phyloP scores from a whole-genome alignment of 1,140 invertebrate genomes.

The Pseudomyrmex sp. region DNA sequence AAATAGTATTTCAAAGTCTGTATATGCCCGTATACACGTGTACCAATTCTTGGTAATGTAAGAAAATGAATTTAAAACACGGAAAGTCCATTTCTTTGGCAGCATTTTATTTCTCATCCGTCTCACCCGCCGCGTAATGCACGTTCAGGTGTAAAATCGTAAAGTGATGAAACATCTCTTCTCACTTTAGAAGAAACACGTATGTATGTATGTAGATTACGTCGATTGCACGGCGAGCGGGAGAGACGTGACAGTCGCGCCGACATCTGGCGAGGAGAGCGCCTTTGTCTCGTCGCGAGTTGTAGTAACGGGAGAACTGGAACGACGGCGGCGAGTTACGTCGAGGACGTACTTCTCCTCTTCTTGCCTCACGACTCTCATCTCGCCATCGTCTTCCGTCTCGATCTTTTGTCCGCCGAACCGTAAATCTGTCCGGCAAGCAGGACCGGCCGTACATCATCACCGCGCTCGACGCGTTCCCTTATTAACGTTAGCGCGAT shows the following conservation, averaged over 20 bases:
- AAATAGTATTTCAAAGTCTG: too few species aligned
- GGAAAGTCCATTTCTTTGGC: background rate
- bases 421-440: slow-evolving; percentile 52
- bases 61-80: slow-evolving; percentile 22
- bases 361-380: slow-evolving; percentile 19
- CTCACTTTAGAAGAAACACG: slow-evolving; percentile 5
- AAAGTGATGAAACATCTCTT: slow-evolving; percentile 47
- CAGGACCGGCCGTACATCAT: slow-evolving; percentile 31
- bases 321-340: slow-evolving; percentile 26
- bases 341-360: slow-evolving; percentile 4
- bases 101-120: background rate
- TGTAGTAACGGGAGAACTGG: slow-evolving; percentile 8
- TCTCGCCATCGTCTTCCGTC: slow-evolving; percentile 24
- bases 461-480: slow-evolving; percentile 5
- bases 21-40: background rate
- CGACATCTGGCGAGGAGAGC: slow-evolving; percentile 45
- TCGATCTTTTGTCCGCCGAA: slow-evolving; percentile 37
- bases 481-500: slow-evolving; percentile 44
- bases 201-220: slow-evolving; percentile 42
- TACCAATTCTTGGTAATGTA: background rate
- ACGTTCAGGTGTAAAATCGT: slow-evolving; percentile 25
- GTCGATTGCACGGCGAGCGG: slow-evolving; percentile 20
- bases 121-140: background rate
- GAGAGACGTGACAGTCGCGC: slow-evolving; percentile 22
- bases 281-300: slow-evolving; percentile 35